Conservation (phyloP, 2,888 invertebrate species). For the Flexamia atlantica region DNA sequence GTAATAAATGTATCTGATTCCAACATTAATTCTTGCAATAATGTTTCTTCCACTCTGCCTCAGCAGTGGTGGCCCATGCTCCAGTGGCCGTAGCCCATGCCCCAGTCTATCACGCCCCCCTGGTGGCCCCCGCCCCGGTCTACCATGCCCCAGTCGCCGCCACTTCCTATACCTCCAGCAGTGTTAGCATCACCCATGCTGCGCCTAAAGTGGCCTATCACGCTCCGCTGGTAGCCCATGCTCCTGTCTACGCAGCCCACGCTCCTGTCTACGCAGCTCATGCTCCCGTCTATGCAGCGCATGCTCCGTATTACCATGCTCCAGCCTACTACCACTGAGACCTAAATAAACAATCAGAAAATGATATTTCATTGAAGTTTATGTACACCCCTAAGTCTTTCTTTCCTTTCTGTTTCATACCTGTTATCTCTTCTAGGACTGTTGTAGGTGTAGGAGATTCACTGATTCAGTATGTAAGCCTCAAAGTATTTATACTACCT, state of each 20-base stretch:
- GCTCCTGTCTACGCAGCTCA: slow-evolving; percentile 5
- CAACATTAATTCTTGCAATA: too few relatives aligned
- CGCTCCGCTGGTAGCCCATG: slow-evolving; percentile 1
- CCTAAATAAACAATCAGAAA: too few relatives aligned
- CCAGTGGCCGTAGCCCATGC: slow-evolving; percentile 22
- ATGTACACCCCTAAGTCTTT: too few relatives aligned
- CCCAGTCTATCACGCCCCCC: slow-evolving; percentile 21
- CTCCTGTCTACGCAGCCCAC: slow-evolving; percentile 12
- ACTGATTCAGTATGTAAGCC: too few relatives aligned
- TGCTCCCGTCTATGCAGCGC: background rate
- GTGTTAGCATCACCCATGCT: slow-evolving; percentile 12
- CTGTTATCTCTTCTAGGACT: too few relatives aligned
- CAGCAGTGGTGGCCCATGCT: slow-evolving; percentile 5
- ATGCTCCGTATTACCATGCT: background rate
- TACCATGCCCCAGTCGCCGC: slow-evolving; percentile 17
- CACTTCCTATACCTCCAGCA: slow-evolving; percentile 12
- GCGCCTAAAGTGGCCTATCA: slow-evolving; percentile 4
- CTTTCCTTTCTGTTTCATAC: too few relatives aligned
- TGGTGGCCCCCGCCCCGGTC: slow-evolving; percentile 8
- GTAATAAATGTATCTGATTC: too few relatives aligned
- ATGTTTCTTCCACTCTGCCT: too few relatives aligned
- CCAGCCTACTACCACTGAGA: background rate
- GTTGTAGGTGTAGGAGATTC: too few relatives aligned
- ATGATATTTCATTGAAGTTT: too few relatives aligned
- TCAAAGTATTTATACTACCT: too few relatives aligned